Conservation (phyloP, 2,797 vertebrate genomes). For the Jordanella pulchra region DNA sequence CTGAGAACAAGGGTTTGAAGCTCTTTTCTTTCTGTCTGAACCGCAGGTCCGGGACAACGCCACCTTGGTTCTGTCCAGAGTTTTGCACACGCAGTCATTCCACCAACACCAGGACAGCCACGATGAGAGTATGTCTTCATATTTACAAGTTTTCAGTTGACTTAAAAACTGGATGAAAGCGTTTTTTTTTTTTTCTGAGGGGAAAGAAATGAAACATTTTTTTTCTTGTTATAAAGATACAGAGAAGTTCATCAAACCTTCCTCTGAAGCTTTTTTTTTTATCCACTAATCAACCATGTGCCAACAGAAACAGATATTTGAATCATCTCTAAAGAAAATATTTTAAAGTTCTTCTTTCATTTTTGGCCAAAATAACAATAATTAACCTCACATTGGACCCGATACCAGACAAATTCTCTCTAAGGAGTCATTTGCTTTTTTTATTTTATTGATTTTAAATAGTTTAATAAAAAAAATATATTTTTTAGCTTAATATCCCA, state of each 20-base stretch:
- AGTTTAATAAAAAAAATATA: neutral
- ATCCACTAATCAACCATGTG: neutral
- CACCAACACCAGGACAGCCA: constrained; percentile 93
- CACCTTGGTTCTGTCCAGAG: constrained; percentile 91
- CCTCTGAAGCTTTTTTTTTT: neutral
- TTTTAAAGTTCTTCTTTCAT: neutral
- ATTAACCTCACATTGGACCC: neutral
- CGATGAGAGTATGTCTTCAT: constrained; percentile 87
- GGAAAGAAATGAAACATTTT: no score
- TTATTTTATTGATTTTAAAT: neutral
- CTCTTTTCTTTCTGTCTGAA: neutral
- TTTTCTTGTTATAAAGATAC: neutral
- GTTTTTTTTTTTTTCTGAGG: no score
- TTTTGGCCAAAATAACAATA: neutral
- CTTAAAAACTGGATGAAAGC: neutral
- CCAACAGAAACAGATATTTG: neutral
- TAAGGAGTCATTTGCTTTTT: neutral
- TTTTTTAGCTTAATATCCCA: neutral
- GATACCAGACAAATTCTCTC: neutral
- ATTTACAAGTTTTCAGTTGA: neutral
- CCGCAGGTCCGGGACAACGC: constrained; percentile 92
- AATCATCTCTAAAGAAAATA: neutral
- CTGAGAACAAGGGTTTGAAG: neutral
- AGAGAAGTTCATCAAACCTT: neutral
- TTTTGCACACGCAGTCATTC: constrained; percentile 88